Percentiles rank a stretch among this genome's conserved stretches.
Conservation (phyloP, 2,113 vertebrate genomes). For the Ptychochromis oligacanthus region DNA sequence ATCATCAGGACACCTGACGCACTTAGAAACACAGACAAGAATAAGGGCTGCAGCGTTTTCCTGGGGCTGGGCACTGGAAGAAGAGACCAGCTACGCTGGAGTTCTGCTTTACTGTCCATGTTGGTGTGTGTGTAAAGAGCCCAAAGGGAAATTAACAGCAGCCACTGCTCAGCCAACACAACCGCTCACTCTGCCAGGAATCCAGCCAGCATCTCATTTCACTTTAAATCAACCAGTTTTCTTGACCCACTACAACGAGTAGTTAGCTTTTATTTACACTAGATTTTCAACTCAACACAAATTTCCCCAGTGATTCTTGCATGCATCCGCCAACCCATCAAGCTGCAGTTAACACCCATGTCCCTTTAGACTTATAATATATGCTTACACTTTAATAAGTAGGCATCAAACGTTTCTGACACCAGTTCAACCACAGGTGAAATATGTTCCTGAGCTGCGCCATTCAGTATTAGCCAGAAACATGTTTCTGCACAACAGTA, state of each 20-base stretch:
- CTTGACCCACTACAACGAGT: not conserved
- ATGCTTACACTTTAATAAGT: no score
- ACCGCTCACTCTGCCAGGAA: not conserved
- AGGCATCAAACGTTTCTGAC: no score
- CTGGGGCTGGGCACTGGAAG: not conserved
- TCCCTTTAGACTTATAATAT: no score
- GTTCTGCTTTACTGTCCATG: slow-evolving; percentile 8
- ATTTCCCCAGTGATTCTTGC: no score
- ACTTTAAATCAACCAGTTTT: not conserved
- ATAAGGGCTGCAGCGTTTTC: not conserved
- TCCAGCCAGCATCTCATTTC: not conserved
- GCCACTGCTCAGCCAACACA: not conserved
- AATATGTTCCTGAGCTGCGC: no score
- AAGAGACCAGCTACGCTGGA: not conserved
- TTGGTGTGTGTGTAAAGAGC: not conserved
- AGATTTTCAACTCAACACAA: no score
- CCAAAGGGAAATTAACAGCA: slow-evolving; percentile 11
- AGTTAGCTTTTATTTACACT: not conserved
- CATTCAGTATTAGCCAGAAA: no score
- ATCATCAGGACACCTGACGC: slow-evolving; percentile 5
- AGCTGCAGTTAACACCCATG: no score
- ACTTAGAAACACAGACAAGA: not conserved
- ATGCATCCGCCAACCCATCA: no score
- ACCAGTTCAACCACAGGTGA: no score
- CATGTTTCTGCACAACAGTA: no score